phyloP scores from a whole-genome alignment of 1,140 invertebrate species.

The Drosophila fuyamai region DNA sequence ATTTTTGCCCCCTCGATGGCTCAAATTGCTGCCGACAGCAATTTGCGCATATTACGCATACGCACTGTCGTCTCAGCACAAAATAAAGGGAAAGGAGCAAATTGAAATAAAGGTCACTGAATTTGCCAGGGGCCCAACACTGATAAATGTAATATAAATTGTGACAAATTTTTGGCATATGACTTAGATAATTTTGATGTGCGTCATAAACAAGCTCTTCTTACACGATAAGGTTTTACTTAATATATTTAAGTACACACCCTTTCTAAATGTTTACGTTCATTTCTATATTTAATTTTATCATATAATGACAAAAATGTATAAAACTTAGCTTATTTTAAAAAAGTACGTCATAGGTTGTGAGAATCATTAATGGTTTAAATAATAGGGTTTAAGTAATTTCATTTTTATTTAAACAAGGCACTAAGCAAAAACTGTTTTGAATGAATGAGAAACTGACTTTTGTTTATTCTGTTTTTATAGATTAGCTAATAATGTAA shows the following conservation, averaged over 20 bases:
- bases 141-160: constrained; percentile 45
- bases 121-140: constrained; percentile 6
- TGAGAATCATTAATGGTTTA: too few species aligned
- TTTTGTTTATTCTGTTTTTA: too few species aligned
- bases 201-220: background rate
- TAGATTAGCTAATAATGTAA: too few species aligned
- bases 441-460: too few species aligned
- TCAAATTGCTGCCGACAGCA: constrained; percentile 37
- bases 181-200: background rate
- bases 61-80: constrained; percentile 30
- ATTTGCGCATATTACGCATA: constrained; percentile 56
- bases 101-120: constrained; percentile 20
- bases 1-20: constrained; percentile 19
- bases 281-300: background rate
- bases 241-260: background rate
- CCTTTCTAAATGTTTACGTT: background rate
- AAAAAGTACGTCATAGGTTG: too few species aligned
- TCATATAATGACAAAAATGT: too few species aligned
- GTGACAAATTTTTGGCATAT: constrained; percentile 1
- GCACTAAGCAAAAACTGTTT: too few species aligned
- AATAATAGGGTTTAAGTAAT: too few species aligned
- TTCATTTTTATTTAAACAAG: too few species aligned
- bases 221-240: background rate
- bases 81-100: constrained; percentile 22
- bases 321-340: too few species aligned